Conservation (phyloP, 1,140 invertebrate genomes). For the Caenorhabditis brenneri region DNA sequence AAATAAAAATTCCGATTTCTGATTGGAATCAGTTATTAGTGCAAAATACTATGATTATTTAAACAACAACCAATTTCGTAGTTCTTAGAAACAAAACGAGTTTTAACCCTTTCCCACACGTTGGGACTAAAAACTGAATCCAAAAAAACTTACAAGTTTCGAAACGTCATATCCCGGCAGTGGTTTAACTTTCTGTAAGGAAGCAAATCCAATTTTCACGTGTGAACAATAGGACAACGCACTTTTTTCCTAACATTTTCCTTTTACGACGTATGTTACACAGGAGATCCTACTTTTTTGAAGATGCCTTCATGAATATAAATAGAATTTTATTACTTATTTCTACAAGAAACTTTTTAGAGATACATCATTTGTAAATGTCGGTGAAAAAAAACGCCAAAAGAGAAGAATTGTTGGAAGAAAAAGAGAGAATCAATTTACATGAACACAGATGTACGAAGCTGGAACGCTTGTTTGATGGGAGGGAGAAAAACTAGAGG, state of each 20-base stretch:
- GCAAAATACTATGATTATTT: too few relatives aligned
- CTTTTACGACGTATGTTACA: not conserved
- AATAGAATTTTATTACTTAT: constrained; percentile 10
- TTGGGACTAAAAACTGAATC: not conserved
- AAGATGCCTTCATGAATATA: not conserved
- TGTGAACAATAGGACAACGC: constrained; percentile 17
- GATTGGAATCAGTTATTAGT: too few relatives aligned
- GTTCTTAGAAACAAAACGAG: too few relatives aligned
- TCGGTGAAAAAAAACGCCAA: not conserved
- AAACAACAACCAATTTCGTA: too few relatives aligned
- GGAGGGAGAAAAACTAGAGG: not conserved
- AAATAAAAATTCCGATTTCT: too few relatives aligned
- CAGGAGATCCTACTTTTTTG: not conserved
- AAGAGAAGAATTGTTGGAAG: not conserved
- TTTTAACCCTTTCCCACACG: not conserved
- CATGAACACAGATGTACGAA: constrained; percentile 35
- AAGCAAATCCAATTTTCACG: not conserved
- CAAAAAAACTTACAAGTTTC: not conserved
- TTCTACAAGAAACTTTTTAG: not conserved
- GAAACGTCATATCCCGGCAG: not conserved
- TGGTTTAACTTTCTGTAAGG: not conserved
- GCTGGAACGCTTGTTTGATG: not conserved
- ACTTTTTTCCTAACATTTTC: constrained; percentile 1
- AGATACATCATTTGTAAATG: not conserved
- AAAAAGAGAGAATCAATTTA: constrained; percentile 24